These are phyloP conservation scores for Drosophila parabipectinata DNA, from an alignment of 1,140 invertebrate genomes.

Conservation along the genomic window DNA sequence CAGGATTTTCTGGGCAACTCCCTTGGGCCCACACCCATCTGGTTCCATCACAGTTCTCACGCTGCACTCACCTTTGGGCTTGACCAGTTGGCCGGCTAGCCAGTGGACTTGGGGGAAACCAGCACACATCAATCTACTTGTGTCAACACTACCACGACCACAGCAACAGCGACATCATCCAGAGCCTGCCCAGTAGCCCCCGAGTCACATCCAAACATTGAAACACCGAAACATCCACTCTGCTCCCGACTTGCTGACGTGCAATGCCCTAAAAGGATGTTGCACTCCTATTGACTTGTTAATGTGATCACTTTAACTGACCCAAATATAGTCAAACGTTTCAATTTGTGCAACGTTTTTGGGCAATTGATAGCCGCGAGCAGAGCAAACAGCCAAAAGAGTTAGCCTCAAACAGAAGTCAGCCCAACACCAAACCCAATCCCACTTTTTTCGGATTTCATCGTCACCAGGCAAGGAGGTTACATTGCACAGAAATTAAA, in stretches of 20 bases:
- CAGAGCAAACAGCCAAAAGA: constrained; percentile 37
- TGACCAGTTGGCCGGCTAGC: constrained; percentile 55
- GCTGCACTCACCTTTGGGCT: constrained; percentile 46
- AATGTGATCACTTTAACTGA: constrained; percentile 82
- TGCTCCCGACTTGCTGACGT: constrained; percentile 47
- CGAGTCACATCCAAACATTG: constrained; percentile 1
- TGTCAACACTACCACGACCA: constrained; percentile 59
- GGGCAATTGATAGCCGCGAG: constrained; percentile 74
- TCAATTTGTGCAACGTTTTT: constrained; percentile 81
- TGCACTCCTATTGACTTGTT: constrained; percentile 82
- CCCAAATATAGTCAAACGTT: constrained; percentile 83
- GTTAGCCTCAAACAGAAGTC: constrained; percentile 33
- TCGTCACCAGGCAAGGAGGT: constrained; percentile 61
- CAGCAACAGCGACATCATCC: constrained; percentile 29
- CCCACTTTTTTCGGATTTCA: constrained; percentile 57
- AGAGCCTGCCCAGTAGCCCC: neutral
- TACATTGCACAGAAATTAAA: neutral
- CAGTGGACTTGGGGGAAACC: constrained; percentile 41
- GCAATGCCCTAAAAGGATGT: constrained; percentile 80
- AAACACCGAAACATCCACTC: constrained; percentile 3
- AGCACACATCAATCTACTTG: constrained; percentile 76
- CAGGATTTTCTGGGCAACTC: constrained; percentile 28
- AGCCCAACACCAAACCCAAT: constrained; percentile 12
- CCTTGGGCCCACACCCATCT: constrained; percentile 60
- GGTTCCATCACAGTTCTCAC: constrained; percentile 61